A percentile compares a stretch with the other conserved stretches of the same genome.
Conservation (phyloP, 2,797 vertebrate species). For the Tenualosa ilisha region DNA sequence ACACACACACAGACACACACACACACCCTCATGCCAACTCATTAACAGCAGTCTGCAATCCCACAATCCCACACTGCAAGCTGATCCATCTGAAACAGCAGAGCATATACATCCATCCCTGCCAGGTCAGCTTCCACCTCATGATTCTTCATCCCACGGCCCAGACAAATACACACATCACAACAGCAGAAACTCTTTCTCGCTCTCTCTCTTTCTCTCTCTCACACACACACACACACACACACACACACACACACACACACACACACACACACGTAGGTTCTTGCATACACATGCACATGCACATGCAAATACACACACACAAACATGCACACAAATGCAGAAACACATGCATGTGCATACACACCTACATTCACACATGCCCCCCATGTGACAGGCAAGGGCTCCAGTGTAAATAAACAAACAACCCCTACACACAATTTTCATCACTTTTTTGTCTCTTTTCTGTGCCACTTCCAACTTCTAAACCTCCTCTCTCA, state of each 20-base stretch:
- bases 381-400: neutral
- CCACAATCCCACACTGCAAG: neutral
- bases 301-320: neutral
- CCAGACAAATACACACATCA: constrained; percentile 9
- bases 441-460: neutral
- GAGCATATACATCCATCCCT: neutral
- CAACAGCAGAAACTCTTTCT: neutral
- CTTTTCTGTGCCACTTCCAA: constrained; percentile 15
- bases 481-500: neutral
- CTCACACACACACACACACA: neutral
- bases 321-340: neutral
- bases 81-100: neutral
- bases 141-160: neutral
- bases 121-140: neutral
- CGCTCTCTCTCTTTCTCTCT: neutral
- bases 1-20: too few relatives aligned
- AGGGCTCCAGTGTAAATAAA: neutral
- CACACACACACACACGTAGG: too few relatives aligned
- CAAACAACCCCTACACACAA: too few relatives aligned
- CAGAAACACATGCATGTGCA: neutral
- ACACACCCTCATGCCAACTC: neutral
- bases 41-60: neutral
- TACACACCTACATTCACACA: neutral
- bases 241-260: neutral
- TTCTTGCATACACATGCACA: too few relatives aligned